phyloP scores from a whole-genome alignment of 2,113 vertebrate species.

The Pelecanus crispus region DNA sequence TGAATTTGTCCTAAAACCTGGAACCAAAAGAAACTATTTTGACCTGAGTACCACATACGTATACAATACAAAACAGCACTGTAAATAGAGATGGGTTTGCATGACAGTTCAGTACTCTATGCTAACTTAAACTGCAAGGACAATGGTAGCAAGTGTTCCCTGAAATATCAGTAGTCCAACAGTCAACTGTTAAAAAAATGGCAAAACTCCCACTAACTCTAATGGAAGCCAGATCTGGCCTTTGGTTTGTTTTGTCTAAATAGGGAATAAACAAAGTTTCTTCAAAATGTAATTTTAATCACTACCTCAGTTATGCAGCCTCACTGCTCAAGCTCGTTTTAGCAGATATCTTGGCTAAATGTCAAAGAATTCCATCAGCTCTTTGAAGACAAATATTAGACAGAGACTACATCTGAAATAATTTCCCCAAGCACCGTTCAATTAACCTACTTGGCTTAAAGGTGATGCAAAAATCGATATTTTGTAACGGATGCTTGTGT shows the following conservation, averaged over 20 bases:
- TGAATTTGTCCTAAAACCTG: background rate
- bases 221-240: background rate
- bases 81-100: background rate
- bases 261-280: background rate
- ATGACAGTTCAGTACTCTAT: background rate
- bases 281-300: background rate
- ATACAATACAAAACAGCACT: background rate
- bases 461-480: conserved; percentile 21
- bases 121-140: background rate
- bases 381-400: conserved; percentile 12
- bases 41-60: background rate
- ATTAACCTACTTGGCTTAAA: conserved; percentile 42
- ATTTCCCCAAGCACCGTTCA: conserved; percentile 8
- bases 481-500: conserved; percentile 5
- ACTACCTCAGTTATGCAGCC: background rate
- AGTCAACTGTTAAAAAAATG: background rate
- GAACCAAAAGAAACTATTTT: background rate
- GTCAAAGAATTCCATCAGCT: conserved; percentile 25
- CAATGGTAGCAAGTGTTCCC: background rate
- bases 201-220: background rate
- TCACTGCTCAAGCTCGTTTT: background rate
- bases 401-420: background rate
- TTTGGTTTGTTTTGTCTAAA: background rate
- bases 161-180: background rate
- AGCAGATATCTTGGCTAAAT: background rate